Conservation (phyloP, 2,888 invertebrate genomes). For the Acanthosepion esculentum region DNA sequence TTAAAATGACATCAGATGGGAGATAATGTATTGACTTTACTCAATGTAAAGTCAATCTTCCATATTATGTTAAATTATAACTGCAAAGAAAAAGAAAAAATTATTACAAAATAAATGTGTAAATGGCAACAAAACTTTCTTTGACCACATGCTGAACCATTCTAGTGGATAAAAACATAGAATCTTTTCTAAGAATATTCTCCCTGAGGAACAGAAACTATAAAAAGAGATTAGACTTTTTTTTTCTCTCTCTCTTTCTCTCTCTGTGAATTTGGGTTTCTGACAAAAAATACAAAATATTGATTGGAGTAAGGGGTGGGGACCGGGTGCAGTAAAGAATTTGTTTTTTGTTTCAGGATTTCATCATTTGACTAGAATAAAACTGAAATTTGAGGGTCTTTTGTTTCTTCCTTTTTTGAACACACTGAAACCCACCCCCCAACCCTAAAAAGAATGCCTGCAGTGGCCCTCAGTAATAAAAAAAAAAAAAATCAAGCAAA, state of each 20-base stretch:
- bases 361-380: constrained; percentile 33
- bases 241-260: neutral
- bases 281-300: neutral
- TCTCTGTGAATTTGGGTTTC: neutral
- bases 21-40: neutral
- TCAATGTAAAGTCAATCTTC: neutral
- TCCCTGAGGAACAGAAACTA: neutral
- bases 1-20: neutral
- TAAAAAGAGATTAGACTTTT: neutral
- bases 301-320: neutral
- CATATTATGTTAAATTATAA: neutral
- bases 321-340: neutral
- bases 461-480: neutral
- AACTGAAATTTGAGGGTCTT: neutral
- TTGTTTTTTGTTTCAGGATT: neutral
- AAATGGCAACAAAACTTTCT: neutral
- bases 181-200: neutral
- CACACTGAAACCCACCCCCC: neutral
- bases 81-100: neutral
- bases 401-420: neutral
- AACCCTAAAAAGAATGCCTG: neutral
- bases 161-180: neutral
- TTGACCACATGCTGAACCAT: neutral
- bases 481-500: neutral
- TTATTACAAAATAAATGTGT: neutral